A percentile compares a stretch with the other conserved stretches of the same genome.
Conservation (phyloP, 92 coral and sea anemone genomes). For the Paramuricea clavata region DNA sequence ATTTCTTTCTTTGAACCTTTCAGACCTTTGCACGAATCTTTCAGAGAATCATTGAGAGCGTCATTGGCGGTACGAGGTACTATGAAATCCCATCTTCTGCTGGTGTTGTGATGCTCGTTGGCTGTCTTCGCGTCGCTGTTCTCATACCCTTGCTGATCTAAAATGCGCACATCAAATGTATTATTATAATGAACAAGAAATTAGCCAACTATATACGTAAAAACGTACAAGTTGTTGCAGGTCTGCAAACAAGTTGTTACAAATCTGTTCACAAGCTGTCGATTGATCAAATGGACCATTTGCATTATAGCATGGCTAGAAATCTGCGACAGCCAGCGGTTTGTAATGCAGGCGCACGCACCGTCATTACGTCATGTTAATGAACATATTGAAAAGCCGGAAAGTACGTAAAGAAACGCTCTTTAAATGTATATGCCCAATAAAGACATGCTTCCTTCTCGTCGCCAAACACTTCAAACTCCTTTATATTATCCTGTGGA, state of each 20-base stretch:
- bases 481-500: too few species aligned
- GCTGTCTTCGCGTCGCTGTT: conserved; percentile 8
- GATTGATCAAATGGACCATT: background rate
- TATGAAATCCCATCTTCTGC: conserved; percentile 92
- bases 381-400: too few species aligned
- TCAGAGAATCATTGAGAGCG: conserved; percentile 22
- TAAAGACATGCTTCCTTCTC: too few species aligned
- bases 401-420: too few species aligned
- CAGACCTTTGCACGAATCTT: conserved; percentile 36
- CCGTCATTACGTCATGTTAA: too few species aligned
- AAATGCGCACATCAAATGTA: too few species aligned
- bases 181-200: background rate
- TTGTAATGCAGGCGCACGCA: too few species aligned
- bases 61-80: conserved; percentile 82
- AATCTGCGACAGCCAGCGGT: too few species aligned
- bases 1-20: conserved; percentile 42
- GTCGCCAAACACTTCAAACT: too few species aligned
- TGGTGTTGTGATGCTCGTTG: conserved; percentile 33
- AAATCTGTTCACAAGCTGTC: background rate
- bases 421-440: too few species aligned
- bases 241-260: background rate
- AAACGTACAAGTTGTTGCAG: conserved; percentile 67
- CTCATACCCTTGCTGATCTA: conserved; percentile 2
- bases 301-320: background rate
- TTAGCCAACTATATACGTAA: too few species aligned